Evolutionary conservation across 1,140 invertebrate species (phyloP), one percentile per base, ranked within the genome.

Genomic region (Saccostrea glomerata): DNA sequence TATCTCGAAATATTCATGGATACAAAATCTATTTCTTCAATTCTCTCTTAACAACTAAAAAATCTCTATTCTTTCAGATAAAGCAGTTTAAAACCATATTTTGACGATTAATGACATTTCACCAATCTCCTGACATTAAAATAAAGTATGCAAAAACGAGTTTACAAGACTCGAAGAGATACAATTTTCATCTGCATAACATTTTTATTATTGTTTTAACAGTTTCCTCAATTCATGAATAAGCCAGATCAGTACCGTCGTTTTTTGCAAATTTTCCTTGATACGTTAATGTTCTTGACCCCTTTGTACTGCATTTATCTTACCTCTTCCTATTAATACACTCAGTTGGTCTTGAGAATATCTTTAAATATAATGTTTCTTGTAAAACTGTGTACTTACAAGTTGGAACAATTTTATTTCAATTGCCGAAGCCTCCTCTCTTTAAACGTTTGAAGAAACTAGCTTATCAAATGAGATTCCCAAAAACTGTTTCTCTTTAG

Each of bases 381-480:
- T 36, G 70, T 36, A 30, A 30, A 36, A 30, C 23, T 4, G 70
- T 15, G 70, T 77, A 30, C 70, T 36, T 77, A 77, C 6, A 25
- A 77, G 70, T 30, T 30, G 15, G 25, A 77, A 77, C 23, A 30
- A 77, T 36, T 66, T 66, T 20, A 77, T 30, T 77, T 77, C 13
- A 77, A 30, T 77, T 77, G 23, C 30, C 12, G 30, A 25, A 15
- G 25, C 12, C 70, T 36, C 23, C 23, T 77, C 70, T 36, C 70
- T 77, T 77, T 77, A 30, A 77, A 77, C 70, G 70, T 77, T 77
- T 77, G 70, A 77, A 15, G 70, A 77, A 77, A 77, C 70, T 77
- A 77, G 70, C 70, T 77, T 77, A 77, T 77, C 70, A 15, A 11
- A 23, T 13, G 70, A 77, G 25, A 77, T 77, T 25, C 70, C 23